A percentile compares a stretch with the other conserved stretches of the same genome.
phyloP scores from a whole-genome alignment of 2,888 invertebrate species.

The Rhimphoctona megacephalus region DNA sequence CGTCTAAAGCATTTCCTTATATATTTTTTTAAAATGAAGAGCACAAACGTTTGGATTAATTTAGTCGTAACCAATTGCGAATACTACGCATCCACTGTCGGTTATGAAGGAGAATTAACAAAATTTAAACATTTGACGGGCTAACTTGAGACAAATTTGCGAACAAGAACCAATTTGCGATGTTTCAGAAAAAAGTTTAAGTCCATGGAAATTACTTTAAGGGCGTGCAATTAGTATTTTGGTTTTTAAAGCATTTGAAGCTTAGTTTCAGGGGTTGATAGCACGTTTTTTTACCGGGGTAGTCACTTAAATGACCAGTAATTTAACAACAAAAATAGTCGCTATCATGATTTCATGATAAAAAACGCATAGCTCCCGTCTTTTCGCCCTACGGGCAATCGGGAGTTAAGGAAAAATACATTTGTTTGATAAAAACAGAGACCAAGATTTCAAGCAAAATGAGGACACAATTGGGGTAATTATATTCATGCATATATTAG shows the following conservation, averaged over 20 bases:
- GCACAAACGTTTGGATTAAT: too few species aligned
- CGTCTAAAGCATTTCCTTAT: too few species aligned
- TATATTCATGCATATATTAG: not conserved
- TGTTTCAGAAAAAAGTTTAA: not conserved
- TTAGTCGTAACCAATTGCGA: too few species aligned
- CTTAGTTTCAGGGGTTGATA: not conserved
- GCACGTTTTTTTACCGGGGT: not conserved
- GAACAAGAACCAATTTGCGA: not conserved
- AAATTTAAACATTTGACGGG: not conserved
- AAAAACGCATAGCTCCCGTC: too few species aligned
- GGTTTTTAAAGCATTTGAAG: not conserved
- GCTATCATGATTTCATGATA: not conserved
- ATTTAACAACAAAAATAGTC: too few species aligned
- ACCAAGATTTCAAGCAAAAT: not conserved
- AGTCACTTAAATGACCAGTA: too few species aligned
- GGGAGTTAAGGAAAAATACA: too few species aligned
- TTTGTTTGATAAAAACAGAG: not conserved
- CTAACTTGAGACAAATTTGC: not conserved
- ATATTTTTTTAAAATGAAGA: too few species aligned
- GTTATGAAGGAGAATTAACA: not conserved
- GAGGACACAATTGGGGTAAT: not conserved
- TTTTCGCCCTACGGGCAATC: too few species aligned
- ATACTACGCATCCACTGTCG: not conserved
- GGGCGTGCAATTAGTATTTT: not conserved
- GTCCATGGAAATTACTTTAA: not conserved